phyloP scores from a whole-genome alignment of 2,888 invertebrate species.

The Scaptomyza reducta region DNA sequence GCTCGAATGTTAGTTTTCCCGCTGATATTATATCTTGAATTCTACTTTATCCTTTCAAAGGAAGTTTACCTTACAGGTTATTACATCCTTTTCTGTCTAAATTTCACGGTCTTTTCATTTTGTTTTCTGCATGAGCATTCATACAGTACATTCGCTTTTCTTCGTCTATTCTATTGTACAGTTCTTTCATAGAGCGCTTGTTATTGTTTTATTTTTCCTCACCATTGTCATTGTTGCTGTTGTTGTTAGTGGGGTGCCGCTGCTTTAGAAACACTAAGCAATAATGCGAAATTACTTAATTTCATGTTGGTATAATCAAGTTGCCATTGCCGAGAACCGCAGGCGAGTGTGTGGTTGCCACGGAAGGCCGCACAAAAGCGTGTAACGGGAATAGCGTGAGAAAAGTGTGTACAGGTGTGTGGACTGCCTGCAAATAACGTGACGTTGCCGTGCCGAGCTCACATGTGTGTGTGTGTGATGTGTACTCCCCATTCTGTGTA shows the following conservation, averaged over 20 bases:
- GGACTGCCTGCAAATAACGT: conserved; percentile 54
- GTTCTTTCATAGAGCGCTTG: conserved; percentile 24
- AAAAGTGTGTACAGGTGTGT: conserved; percentile 40
- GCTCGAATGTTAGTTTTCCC: background rate
- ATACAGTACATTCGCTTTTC: conserved; percentile 48
- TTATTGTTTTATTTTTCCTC: conserved; percentile 48
- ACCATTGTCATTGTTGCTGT: conserved; percentile 52
- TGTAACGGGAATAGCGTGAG: conserved; percentile 31
- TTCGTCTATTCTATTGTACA: conserved; percentile 52
- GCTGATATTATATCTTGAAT: conserved; percentile 9
- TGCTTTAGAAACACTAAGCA: conserved; percentile 65
- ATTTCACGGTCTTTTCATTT: background rate
- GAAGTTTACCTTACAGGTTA: background rate
- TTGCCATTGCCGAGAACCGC: conserved; percentile 68
- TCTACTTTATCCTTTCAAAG: background rate
- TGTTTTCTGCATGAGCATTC: conserved; percentile 14
- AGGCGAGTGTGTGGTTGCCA: conserved; percentile 50
- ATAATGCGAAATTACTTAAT: conserved; percentile 77
- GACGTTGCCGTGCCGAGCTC: conserved; percentile 56
- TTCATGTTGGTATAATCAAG: conserved; percentile 81
- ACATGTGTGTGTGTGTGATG: conserved; percentile 31
- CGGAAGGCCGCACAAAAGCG: conserved; percentile 66
- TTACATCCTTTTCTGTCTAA: background rate
- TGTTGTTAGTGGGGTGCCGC: conserved; percentile 28
- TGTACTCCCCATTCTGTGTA: background rate